phyloP scores from a whole-genome alignment of 2,888 invertebrate species.

The Agrypnus murinus region DNA sequence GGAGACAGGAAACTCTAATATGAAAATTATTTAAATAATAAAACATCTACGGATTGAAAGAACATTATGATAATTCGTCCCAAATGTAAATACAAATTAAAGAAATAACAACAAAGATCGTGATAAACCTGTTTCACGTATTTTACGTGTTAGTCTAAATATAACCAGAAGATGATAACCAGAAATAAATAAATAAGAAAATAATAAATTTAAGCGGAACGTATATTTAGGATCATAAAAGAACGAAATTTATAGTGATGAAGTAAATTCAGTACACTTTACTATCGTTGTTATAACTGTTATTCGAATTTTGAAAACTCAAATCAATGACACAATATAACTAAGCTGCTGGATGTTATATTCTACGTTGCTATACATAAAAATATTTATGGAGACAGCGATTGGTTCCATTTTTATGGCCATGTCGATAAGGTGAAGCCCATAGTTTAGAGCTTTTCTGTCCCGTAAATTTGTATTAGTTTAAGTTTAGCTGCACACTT shows the following conservation, averaged over 20 bases:
- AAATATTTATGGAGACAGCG: conserved; percentile 25
- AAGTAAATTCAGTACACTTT: neutral
- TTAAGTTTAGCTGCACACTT: conserved; percentile 2
- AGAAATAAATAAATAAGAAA: too few relatives aligned
- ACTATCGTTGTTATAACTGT: conserved; percentile 1
- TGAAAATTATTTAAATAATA: too few relatives aligned
- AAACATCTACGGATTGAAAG: too few relatives aligned
- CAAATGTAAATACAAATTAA: too few relatives aligned
- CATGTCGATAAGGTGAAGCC: conserved; percentile 21
- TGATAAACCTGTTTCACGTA: too few relatives aligned
- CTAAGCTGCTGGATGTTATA: conserved; percentile 12
- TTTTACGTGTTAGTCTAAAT: too few relatives aligned
- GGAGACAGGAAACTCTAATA: too few relatives aligned
- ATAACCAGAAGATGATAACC: neutral
- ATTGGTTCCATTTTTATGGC: conserved; percentile 21
- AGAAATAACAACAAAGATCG: too few relatives aligned
- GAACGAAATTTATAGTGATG: conserved; percentile 3
- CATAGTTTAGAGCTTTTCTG: conserved; percentile 16
- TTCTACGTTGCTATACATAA: conserved; percentile 17
- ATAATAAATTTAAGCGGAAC: neutral
- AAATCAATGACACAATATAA: conserved; percentile 2
- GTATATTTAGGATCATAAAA: conserved; percentile 1
- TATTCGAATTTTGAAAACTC: conserved; percentile 3
- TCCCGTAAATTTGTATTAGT: conserved; percentile 10
- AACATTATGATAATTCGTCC: too few relatives aligned